Base-by-base conservation (phyloP, 2,113 vertebrate species). In the Triplophysa rosa region DNA sequence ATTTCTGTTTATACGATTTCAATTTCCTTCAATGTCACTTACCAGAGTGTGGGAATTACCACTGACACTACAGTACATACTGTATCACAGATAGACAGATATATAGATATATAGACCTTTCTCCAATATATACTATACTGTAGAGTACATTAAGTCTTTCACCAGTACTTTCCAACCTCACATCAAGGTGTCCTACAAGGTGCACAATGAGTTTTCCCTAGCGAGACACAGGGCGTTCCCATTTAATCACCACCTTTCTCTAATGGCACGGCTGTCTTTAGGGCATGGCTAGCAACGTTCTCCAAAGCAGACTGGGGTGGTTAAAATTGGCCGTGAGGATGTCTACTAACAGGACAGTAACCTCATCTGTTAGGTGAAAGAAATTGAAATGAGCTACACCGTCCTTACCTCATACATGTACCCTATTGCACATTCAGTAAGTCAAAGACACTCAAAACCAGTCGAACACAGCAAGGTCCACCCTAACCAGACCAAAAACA, bases 251-350 rank as follows among this genome's bases (percentile, higher is more conserved):
- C 71, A 82, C 81, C 82, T 49, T 13, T 87, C 33, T 74, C 68
- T 81, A 86, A 87, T 80, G n/a, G 71, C 81, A 84, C 83, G 58
- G 58, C 68, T 87, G 67, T 73, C 89, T 88, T 80, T n/a, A 14
- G 89, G 91, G 88, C 87, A 85, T 86, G 77, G 85, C 88, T 87
- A 83, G 78, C 64, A 70, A 52, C 52, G 7, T 26, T 17, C 26
- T 69, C 54, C 56, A 73, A 85, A 84, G 87, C 86, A 90, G 89
- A 88, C 85, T 86, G 87, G 82, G 72, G 83, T 89, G 89, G 89
- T 91, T 90, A 90, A 91, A 88, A 90, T 80, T 91, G 9, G 89
- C 89, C 91, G 88, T 91, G 90, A 91, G 89, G 88, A 88, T 86
- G 90, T 86, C 85, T 89, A 84, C 87, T 82, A 61, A 67, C 87